These are phyloP conservation scores for Meliscaeva auricollis DNA, from an alignment of 2,888 invertebrate genomes.

Conservation along the genomic window DNA sequence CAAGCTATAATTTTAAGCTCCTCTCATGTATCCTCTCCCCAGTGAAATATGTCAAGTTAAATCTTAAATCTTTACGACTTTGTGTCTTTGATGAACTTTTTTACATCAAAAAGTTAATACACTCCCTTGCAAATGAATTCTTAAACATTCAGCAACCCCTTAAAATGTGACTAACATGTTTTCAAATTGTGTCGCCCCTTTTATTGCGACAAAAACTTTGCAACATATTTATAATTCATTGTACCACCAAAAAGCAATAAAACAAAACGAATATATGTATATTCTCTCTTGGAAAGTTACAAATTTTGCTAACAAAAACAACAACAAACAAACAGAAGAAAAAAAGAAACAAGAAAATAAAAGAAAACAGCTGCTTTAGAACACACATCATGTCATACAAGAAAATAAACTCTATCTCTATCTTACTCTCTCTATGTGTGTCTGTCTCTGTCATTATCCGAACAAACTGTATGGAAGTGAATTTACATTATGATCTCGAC, in stretches of 20 bases:
- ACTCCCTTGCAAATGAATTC: not conserved
- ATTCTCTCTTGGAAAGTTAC: slow-evolving; percentile 23
- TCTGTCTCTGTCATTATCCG: not conserved
- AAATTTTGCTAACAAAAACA: slow-evolving; percentile 19
- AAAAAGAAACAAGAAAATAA: not conserved
- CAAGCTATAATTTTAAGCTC: too few relatives aligned
- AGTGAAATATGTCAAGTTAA: too few relatives aligned
- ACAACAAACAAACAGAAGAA: not conserved
- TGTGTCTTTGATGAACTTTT: not conserved
- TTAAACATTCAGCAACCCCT: not conserved
- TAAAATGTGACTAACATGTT: not conserved
- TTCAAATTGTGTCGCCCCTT: not conserved
- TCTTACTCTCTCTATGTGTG: not conserved
- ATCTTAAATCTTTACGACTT: too few relatives aligned
- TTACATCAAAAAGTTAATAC: not conserved
- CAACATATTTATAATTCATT: slow-evolving; percentile 48
- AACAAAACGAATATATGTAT: slow-evolving; percentile 38
- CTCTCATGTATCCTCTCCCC: too few relatives aligned
- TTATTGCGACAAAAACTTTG: slow-evolving; percentile 5
- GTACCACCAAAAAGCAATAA: slow-evolving; percentile 55
- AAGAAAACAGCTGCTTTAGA: slow-evolving; percentile 55
- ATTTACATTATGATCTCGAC: slow-evolving; percentile 58
- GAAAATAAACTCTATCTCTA: slow-evolving; percentile 35
- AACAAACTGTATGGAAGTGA: slow-evolving; percentile 30
- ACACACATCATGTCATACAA: slow-evolving; percentile 47